These are phyloP conservation scores for Drosophila dives DNA, from an alignment of 2,888 invertebrate genomes.

Conservation along the genomic window DNA sequence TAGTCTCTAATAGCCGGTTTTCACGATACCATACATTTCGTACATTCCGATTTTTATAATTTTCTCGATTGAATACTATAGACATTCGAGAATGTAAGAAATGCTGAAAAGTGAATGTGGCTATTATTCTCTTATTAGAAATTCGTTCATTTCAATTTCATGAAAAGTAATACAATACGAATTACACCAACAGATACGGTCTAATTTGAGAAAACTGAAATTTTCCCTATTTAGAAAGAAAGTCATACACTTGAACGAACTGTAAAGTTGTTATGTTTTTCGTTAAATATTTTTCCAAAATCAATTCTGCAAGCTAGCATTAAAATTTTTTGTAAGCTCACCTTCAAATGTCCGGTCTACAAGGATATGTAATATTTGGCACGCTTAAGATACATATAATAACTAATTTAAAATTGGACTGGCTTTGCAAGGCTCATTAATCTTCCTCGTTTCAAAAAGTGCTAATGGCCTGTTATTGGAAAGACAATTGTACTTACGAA, in stretches of 20 bases:
- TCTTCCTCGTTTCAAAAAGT: background rate
- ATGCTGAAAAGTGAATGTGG: background rate
- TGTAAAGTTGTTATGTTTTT: no score
- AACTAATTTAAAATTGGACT: background rate
- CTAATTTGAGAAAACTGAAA: no score
- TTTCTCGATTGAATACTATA: background rate
- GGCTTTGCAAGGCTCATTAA: background rate
- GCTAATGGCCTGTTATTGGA: no score
- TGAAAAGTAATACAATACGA: no score
- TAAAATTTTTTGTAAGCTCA: no score
- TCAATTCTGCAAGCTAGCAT: no score
- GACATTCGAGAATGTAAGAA: background rate
- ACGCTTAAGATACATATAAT: background rate
- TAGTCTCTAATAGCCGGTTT: background rate
- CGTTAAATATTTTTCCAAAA: no score
- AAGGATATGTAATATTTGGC: background rate
- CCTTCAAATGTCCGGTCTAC: background rate
- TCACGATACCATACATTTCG: background rate
- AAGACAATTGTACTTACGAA: slow-evolving; percentile 85
- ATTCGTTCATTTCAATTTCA: no score
- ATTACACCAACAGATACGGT: no score
- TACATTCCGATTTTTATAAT: background rate
- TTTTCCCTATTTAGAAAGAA: no score
- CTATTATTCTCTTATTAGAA: background rate
- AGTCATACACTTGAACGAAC: no score